Base-by-base conservation (phyloP, 92 coral and sea anemone species). In the Anthopleura xanthogrammica region DNA sequence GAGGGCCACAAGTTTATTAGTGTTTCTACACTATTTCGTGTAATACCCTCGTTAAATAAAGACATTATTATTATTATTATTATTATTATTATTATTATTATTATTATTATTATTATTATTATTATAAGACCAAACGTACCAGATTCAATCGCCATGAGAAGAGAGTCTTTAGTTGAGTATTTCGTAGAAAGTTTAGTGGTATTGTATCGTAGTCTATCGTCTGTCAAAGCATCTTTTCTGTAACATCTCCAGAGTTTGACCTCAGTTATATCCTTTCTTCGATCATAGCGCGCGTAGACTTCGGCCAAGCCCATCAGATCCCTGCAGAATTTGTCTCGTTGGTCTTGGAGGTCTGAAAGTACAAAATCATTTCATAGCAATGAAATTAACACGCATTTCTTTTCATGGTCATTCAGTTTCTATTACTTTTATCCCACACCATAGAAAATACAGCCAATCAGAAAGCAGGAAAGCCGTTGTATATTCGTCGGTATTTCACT, bases 231-330 rank as follows among this genome's bases (percentile, higher is more conserved):
- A 64, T 72, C 72, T 17, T 85, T 60, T 2, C 6, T 5, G 50
- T 40, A 89, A 74, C 92, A 89, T 55, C 83, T 50, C 92, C 92
- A 89, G 8, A 56, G n/a, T 22, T 41, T 66, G 12, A 16, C 41
- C 0, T 29, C 55, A 1, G 76, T 0, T 11, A 4, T 2, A 24
- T 8, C 39, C 7, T 39, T 9, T n/a, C 13, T 41, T 12, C 3
- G 43, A 77, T 76, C 83, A 60, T 65, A 85, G 8, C 92, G 80
- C 41, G 89, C 89, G 48, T 79, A 64, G 20, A 68, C 7, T 23
- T 16, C 3, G 65, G 60, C 20, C 79, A 29, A 29, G 36, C 6
- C 14, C 79, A 12, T 57, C 24, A 40, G 23, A 14, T 13, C 16
- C 46, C 6, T 70, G 58, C 93, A 90, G 73, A 24, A 78, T 12